These are phyloP conservation scores for Steatocranus sp. DNA, from an alignment of 2,797 vertebrate species.

Conservation along the genomic window DNA sequence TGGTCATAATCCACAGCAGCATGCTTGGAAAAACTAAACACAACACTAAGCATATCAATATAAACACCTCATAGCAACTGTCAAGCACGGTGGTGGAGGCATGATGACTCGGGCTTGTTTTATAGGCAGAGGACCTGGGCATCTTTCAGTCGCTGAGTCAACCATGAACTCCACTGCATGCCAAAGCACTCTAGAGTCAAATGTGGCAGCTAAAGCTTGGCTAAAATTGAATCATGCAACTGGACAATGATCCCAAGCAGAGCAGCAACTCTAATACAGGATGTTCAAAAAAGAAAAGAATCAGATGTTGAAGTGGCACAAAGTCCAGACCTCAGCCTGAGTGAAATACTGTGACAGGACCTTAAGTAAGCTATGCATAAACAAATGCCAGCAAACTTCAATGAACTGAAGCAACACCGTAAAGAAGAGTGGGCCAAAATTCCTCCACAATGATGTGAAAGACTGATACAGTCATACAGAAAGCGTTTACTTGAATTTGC, in stretches of 20 bases:
- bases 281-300: neutral
- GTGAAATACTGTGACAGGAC: neutral
- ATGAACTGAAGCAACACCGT: neutral
- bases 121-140: neutral
- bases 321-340: neutral
- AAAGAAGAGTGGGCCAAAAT: neutral
- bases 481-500: neutral
- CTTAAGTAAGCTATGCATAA: neutral
- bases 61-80: neutral
- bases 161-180: neutral
- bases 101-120: neutral
- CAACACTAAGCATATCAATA: neutral
- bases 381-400: neutral
- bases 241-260: neutral
- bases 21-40: neutral
- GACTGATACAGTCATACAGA: neutral
- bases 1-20: neutral
- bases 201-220: neutral
- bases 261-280: neutral
- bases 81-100: neutral
- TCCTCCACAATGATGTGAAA: neutral
- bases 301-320: neutral
- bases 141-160: neutral
- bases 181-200: neutral
- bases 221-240: neutral